These are phyloP conservation scores for Hypomesus transpacificus DNA, from an alignment of 2,113 vertebrate species.

Conservation along the genomic window DNA sequence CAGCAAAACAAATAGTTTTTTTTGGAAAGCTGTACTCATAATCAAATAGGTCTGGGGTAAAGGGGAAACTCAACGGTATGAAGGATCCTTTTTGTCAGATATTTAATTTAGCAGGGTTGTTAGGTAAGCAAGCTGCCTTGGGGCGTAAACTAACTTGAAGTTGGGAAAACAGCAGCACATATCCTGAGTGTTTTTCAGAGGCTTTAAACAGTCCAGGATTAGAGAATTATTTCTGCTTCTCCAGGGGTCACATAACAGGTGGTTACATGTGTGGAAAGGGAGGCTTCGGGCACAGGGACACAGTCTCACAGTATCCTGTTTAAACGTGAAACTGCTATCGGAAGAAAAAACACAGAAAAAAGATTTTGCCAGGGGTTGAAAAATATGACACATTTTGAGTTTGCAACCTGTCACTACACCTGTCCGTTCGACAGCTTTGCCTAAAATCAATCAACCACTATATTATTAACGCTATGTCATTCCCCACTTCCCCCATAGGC, in stretches of 20 bases:
- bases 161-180: constrained; percentile 48
- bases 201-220: constrained; percentile 35
- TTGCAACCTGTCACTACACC: too few species aligned
- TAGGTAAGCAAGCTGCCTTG: constrained; percentile 50
- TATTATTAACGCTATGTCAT: too few species aligned
- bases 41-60: constrained; percentile 61
- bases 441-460: too few species aligned
- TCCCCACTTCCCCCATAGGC: too few species aligned
- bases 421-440: too few species aligned
- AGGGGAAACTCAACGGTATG: constrained; percentile 55
- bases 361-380: too few species aligned
- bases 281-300: too few species aligned
- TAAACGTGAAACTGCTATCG: too few species aligned
- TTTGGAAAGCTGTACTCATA: constrained; percentile 65
- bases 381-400: too few species aligned
- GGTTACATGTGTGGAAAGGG: constrained; percentile 4
- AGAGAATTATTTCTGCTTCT: constrained; percentile 41
- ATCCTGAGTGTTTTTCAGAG: constrained; percentile 15
- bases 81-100: constrained; percentile 50
- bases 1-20: constrained; percentile 69
- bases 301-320: too few species aligned
- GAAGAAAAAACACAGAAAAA: too few species aligned
- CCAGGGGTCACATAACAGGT: constrained; percentile 49
- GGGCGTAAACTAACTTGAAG: constrained; percentile 36
- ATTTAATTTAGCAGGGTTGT: constrained; percentile 63